Conservation (phyloP, 2,113 vertebrate species). For the Shinisaurus crocodilurus region DNA sequence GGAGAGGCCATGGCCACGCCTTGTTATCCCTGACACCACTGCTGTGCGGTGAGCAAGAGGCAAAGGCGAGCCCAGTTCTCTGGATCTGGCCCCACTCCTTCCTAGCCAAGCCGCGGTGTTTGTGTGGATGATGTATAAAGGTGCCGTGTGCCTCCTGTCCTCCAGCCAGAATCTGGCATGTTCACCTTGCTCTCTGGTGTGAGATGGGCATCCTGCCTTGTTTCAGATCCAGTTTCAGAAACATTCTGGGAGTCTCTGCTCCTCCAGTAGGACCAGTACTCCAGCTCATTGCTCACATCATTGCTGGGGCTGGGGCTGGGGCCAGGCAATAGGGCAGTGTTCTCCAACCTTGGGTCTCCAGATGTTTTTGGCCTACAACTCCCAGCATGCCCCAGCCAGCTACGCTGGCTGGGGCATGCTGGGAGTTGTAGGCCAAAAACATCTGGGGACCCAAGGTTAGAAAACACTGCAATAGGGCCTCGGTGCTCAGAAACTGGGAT, state of each 20-base stretch:
- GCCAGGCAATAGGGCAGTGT: no score
- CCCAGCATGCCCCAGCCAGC: no score
- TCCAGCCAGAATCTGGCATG: background rate
- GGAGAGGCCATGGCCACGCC: no score
- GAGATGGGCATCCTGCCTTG: background rate
- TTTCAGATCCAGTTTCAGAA: no score
- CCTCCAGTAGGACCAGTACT: no score
- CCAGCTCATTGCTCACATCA: background rate
- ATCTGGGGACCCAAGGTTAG: no score
- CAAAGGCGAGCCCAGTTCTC: background rate
- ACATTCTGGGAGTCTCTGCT: background rate
- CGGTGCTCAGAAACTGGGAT: background rate
- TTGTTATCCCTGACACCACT: background rate
- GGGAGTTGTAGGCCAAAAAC: no score
- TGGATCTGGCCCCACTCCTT: background rate
- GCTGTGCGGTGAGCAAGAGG: background rate
- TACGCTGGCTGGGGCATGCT: no score
- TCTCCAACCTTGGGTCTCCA: no score
- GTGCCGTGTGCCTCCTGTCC: background rate
- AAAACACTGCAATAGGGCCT: background rate
- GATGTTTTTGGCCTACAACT: no score
- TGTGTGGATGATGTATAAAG: background rate
- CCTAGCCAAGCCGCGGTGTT: background rate
- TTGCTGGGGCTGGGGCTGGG: no score
- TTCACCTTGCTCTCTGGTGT: background rate